A percentile compares a stretch with the other conserved stretches of the same genome.
phyloP scores from a whole-genome alignment of 2,888 invertebrate genomes.

The Harpalus rufipes region DNA sequence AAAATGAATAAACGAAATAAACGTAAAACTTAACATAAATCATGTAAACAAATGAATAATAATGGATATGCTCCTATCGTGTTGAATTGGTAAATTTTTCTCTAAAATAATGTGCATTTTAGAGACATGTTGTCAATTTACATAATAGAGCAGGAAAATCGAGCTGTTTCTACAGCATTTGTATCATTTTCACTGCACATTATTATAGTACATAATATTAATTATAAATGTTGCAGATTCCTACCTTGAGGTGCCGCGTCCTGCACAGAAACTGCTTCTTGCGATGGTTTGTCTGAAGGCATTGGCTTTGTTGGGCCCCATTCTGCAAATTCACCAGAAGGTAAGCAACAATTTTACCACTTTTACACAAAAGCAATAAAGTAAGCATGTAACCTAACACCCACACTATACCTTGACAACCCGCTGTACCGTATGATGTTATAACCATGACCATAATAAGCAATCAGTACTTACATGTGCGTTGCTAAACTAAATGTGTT shows the following conservation, averaged over 20 bases:
- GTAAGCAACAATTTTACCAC: slow-evolving; percentile 26
- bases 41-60: slow-evolving; percentile 68
- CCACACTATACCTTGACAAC: slow-evolving; percentile 27
- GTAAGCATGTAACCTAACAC: slow-evolving; percentile 1
- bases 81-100: slow-evolving; percentile 62
- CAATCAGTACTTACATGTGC: slow-evolving; percentile 27
- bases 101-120: slow-evolving; percentile 63
- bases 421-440: neutral
- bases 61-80: slow-evolving; percentile 73
- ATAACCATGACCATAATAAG: slow-evolving; percentile 22
- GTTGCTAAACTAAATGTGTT: neutral
- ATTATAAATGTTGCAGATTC: slow-evolving; percentile 67
- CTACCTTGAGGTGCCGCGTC: slow-evolving; percentile 75
- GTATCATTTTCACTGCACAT: slow-evolving; percentile 56
- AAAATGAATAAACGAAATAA: slow-evolving; percentile 66
- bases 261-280: slow-evolving; percentile 69
- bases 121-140: slow-evolving; percentile 28
- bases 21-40: slow-evolving; percentile 64
- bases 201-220: slow-evolving; percentile 36
- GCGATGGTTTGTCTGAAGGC: slow-evolving; percentile 69
- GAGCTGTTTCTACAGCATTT: slow-evolving; percentile 48
- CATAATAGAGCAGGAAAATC: neutral
- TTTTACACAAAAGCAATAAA: slow-evolving; percentile 1
- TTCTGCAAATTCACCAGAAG: slow-evolving; percentile 72
- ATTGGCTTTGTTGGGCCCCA: slow-evolving; percentile 73